Conservation (phyloP, 1,140 invertebrate species). For the Drosophila lowei region DNA sequence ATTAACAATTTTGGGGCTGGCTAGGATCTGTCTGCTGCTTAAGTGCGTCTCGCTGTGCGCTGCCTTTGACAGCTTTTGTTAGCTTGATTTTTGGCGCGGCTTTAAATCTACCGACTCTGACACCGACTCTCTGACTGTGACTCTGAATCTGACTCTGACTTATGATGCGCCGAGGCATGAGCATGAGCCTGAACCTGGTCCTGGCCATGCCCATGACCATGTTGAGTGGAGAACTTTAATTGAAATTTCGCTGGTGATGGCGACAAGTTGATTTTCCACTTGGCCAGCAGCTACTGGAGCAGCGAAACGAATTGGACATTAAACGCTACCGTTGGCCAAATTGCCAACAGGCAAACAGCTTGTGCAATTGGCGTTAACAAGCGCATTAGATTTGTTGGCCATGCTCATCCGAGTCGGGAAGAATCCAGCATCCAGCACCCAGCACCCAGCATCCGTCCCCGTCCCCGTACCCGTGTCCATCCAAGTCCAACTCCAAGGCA, state of each 20-base stretch:
- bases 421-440: constrained; percentile 4
- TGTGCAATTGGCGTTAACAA: constrained; percentile 77
- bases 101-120: constrained; percentile 47
- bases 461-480: neutral
- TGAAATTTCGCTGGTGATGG: constrained; percentile 65
- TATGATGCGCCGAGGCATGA: constrained; percentile 34
- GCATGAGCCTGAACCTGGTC: too few relatives aligned
- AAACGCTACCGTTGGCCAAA: constrained; percentile 81
- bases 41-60: constrained; percentile 49
- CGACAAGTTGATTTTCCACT: constrained; percentile 81
- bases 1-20: constrained; percentile 72
- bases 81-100: constrained; percentile 45
- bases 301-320: constrained; percentile 80
- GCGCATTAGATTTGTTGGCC: constrained; percentile 64
- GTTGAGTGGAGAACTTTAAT: constrained; percentile 63
- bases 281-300: constrained; percentile 26
- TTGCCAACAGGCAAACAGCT: constrained; percentile 61
- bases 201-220: constrained; percentile 27
- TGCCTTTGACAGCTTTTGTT: constrained; percentile 74
- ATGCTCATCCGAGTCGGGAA: constrained; percentile 5
- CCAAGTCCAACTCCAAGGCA: neutral
- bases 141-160: neutral
- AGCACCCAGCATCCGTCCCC: neutral
- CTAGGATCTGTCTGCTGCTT: constrained; percentile 67
- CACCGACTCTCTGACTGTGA: constrained; percentile 13